Percentiles rank a stretch among this genome's conserved stretches.
phyloP scores from a whole-genome alignment of 2,888 invertebrate genomes.

The Sinodicranocentrus sp. region DNA sequence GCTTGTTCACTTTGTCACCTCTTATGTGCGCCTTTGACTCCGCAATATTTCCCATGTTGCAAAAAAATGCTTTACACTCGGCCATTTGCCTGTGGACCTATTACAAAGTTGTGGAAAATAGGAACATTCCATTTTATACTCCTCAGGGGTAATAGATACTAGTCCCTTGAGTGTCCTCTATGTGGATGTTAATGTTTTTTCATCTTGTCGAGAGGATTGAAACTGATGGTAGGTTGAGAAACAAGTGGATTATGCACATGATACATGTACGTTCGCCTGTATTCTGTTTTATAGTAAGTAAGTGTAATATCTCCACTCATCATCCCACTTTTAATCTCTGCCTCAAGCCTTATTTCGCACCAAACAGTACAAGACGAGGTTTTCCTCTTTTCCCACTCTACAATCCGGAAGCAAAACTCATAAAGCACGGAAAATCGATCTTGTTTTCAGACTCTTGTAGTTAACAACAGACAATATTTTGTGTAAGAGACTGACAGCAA shows the following conservation, averaged over 20 bases:
- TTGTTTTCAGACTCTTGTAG: neutral
- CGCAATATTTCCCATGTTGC: neutral
- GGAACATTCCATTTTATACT: neutral
- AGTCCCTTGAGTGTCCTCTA: conserved; percentile 12
- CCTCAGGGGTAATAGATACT: conserved; percentile 26
- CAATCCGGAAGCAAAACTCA: conserved; percentile 21
- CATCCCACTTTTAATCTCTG: conserved; percentile 12
- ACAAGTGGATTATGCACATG: conserved; percentile 11
- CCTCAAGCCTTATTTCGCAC: conserved; percentile 8
- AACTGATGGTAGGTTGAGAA: conserved; percentile 5
- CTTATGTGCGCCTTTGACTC: conserved; percentile 4
- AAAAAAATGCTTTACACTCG: too few species aligned
- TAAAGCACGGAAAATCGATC: conserved; percentile 24
- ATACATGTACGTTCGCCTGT: neutral
- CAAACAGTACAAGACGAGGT: neutral
- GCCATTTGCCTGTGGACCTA: too few species aligned
- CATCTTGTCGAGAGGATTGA: conserved; percentile 19
- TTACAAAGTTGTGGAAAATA: too few species aligned
- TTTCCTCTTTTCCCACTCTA: conserved; percentile 8
- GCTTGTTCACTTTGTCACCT: conserved; percentile 45
- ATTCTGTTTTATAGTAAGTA: neutral
- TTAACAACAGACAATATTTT: neutral
- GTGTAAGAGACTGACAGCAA: neutral
- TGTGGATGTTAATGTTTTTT: conserved; percentile 13
- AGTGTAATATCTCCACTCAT: neutral